These are phyloP conservation scores for Drosophila buzzatii DNA, from an alignment of 2,888 invertebrate species.

Conservation along the genomic window DNA sequence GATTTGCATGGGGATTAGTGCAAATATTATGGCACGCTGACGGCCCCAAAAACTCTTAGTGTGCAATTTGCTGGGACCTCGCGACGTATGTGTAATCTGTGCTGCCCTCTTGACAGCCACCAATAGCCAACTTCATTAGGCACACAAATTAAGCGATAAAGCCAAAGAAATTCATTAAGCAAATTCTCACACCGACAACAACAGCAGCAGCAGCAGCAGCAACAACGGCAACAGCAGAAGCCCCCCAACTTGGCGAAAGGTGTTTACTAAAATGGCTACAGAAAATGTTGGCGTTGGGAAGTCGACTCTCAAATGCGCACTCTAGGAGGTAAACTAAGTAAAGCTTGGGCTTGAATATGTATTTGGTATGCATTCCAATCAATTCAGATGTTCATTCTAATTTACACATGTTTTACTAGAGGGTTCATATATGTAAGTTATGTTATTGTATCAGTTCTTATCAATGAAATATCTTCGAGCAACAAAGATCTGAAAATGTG, in stretches of 20 bases:
- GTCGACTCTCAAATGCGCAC: constrained; percentile 28
- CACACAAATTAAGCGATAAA: constrained; percentile 77
- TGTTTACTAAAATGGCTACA: constrained; percentile 34
- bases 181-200: constrained; percentile 64
- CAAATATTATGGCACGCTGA: constrained; percentile 58
- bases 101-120: constrained; percentile 53
- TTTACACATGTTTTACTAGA: no score
- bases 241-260: constrained; percentile 64
- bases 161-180: constrained; percentile 76
- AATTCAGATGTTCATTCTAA: neutral
- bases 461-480: no score
- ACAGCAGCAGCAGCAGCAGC: constrained; percentile 24
- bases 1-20: constrained; percentile 50
- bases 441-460: no score
- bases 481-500: no score
- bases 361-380: neutral
- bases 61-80: constrained; percentile 60
- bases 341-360: neutral
- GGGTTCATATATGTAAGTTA: no score
- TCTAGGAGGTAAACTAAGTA: neutral
- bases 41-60: constrained; percentile 30
- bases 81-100: constrained; percentile 68
- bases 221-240: constrained; percentile 26
- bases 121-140: constrained; percentile 75
- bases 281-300: constrained; percentile 7